Base-by-base conservation (phyloP, 2,113 vertebrate species). In the Struthio camelus region DNA sequence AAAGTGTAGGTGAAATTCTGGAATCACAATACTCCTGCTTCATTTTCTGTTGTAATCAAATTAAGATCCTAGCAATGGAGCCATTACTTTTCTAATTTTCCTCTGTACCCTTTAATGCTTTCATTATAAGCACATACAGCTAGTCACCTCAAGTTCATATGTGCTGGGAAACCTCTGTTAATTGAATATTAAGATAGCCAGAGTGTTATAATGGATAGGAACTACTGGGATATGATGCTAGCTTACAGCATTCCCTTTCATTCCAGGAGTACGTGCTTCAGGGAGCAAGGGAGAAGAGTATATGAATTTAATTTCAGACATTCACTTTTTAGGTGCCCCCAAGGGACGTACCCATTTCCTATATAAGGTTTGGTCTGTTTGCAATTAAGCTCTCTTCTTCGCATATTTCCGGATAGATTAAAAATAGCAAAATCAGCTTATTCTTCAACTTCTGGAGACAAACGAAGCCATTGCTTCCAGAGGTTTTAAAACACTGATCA, bases 341-440 rank as follows among this genome's bases (percentile, higher is more conserved):
- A 0, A 96, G 98, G 96, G 98, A 95, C 23, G 25, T 93, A 93
- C 93, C 93, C 97, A 96, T 97, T 98, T 98, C 97, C 97, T 98
- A 98, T 96, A 97, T 98, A 98, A 97, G 97, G 97, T 97, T 96
- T 94, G 94, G 94, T 98, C 98, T 98, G 98, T 98, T 98, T 97
- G 98, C 95, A 98, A 98, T 98, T 98, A 98, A 97, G 92, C 62
- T 97, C 86, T 97, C 96, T 94, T 97, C 96, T 98, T 97, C 97
- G 97, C 97, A 97, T 98, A 98, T 97, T 98, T 98, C 97, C 87
- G 73, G 98, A 94, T 20, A 97, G 97, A 98, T 98, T 98, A 98
- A 98, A 98, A 98, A 98, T 98, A 98, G 98, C 71, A 92, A 97
- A 97, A 97, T 98, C 97, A 97, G 92, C 92, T 97, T 98, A 98